phyloP scores from a whole-genome alignment of 2,797 vertebrate genomes.

The Orientallactaga sibirica region DNA sequence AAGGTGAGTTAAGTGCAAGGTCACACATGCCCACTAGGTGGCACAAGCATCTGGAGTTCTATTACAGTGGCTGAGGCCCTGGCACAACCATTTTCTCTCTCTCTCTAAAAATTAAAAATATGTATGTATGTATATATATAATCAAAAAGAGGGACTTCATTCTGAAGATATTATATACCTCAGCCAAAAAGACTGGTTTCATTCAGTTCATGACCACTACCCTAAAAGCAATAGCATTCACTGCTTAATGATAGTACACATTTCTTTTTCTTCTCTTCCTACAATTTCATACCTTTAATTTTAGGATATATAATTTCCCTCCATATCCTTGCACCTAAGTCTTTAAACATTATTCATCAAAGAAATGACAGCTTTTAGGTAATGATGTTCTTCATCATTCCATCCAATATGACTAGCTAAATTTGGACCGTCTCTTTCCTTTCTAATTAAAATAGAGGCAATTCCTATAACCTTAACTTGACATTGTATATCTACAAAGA shows the following conservation, averaged over 20 bases:
- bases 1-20: too few relatives aligned
- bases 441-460: conserved; percentile 1
- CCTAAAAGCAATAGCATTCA: neutral
- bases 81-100: too few relatives aligned
- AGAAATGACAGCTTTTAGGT: neutral
- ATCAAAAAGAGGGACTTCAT: neutral
- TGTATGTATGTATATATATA: neutral
- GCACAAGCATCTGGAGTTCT: too few relatives aligned
- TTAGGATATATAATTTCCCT: neutral
- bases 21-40: too few relatives aligned
- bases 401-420: neutral
- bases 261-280: neutral
- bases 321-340: neutral
- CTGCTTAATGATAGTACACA: neutral
- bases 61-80: too few relatives aligned
- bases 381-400: neutral
- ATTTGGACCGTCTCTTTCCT: neutral
- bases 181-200: neutral
- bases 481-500: neutral
- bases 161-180: neutral
- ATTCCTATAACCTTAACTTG: neutral
- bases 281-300: neutral
- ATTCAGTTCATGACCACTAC: neutral
- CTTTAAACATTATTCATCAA: neutral
- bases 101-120: neutral